phyloP scores from a whole-genome alignment of 2,888 invertebrate genomes.

The Orchesella flavescens region DNA sequence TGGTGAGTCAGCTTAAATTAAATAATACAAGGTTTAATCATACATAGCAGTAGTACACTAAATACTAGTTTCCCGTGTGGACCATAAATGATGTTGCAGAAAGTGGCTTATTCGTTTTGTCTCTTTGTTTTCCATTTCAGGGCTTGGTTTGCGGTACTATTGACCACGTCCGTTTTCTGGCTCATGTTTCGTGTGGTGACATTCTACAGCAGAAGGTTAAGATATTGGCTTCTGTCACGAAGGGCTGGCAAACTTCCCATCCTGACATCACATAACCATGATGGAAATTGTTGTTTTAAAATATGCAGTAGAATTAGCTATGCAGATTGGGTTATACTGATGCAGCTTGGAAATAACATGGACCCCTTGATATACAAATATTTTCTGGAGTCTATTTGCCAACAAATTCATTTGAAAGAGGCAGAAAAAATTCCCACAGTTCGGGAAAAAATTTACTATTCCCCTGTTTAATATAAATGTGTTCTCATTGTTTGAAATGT shows the following conservation, averaged over 20 bases:
- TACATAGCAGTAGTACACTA: not conserved
- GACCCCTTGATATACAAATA: constrained; percentile 48
- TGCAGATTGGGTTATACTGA: constrained; percentile 54
- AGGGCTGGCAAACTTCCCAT: constrained; percentile 40
- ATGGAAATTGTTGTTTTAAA: constrained; percentile 27
- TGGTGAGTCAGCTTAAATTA: constrained; percentile 42
- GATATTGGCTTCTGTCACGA: constrained; percentile 21
- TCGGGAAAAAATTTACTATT: constrained; percentile 31
- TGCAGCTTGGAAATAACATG: constrained; percentile 54
- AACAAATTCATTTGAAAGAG: constrained; percentile 26
- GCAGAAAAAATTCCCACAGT: not conserved
- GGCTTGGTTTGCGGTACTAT: constrained; percentile 53
- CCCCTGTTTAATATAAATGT: constrained; percentile 21
- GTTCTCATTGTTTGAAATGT: not conserved
- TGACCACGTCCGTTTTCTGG: constrained; percentile 38
- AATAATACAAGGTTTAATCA: not conserved
- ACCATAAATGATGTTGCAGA: no score
- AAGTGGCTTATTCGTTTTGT: no score
- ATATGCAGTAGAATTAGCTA: constrained; percentile 47
- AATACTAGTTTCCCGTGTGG: no score
- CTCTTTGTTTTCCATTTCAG: constrained; percentile 15
- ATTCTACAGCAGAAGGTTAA: constrained; percentile 34
- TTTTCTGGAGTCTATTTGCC: constrained; percentile 47
- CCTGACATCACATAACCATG: constrained; percentile 22
- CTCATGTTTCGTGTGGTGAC: constrained; percentile 50